Evolutionary conservation across 1,140 invertebrate genomes (phyloP).

Genomic region (Apis laboriosa): DNA sequence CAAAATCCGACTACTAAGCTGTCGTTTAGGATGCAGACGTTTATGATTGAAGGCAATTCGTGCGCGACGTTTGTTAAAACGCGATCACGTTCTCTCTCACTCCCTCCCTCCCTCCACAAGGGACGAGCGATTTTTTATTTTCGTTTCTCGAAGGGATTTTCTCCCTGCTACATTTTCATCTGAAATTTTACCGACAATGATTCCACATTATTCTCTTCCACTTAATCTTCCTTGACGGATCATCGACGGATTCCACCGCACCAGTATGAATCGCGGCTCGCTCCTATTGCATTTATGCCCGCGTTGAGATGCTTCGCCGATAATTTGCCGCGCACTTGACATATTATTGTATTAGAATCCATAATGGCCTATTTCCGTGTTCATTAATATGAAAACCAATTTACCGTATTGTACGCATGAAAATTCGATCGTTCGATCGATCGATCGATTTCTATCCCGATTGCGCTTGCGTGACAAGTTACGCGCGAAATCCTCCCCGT

Average conservation of each 20-base stretch:
- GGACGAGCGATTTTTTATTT: not conserved
- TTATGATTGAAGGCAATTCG: constrained; percentile 7
- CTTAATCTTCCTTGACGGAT: not conserved
- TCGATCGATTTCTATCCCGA: not conserved
- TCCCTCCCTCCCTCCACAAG: not conserved
- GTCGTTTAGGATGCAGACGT: constrained; percentile 3
- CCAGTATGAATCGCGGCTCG: not conserved
- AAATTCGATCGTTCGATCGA: not conserved
- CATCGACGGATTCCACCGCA: constrained; percentile 1
- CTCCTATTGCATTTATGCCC: constrained; percentile 7
- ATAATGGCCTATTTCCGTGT: constrained; percentile 43
- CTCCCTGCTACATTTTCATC: not conserved
- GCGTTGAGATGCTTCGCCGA: not conserved
- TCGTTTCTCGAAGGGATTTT: not conserved
- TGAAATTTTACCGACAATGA: not conserved
- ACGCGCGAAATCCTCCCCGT: too few relatives aligned
- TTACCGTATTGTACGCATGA: not conserved
- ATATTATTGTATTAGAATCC: constrained; percentile 46
- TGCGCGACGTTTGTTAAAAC: not conserved
- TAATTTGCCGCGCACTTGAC: constrained; percentile 44
- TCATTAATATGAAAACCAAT: constrained; percentile 6
- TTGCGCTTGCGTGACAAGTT: too few relatives aligned
- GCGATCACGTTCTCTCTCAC: not conserved
- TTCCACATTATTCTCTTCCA: not conserved
- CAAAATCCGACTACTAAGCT: constrained; percentile 16